Conservation (phyloP, 2,888 invertebrate species). For the Diloba caeruleocephala region DNA sequence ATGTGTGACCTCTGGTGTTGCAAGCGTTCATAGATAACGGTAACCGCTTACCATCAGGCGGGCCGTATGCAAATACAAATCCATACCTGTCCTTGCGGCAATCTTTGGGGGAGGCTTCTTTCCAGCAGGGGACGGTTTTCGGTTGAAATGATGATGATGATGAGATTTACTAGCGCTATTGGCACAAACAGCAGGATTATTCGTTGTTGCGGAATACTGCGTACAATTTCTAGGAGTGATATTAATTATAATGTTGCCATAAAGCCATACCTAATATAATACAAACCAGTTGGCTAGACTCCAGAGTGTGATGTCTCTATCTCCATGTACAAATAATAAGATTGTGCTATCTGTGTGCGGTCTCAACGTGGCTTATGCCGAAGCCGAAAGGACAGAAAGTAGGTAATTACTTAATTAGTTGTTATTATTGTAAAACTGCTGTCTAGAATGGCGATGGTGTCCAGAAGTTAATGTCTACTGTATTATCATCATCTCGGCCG, state of each 20-base stretch:
- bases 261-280: conserved; percentile 45
- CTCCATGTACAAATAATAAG: conserved; percentile 40
- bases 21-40: no score
- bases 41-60: no score
- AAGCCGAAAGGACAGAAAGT: conserved; percentile 23
- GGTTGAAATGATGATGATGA: no score
- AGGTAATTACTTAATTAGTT: conserved; percentile 25
- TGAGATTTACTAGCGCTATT: no score
- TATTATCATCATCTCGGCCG: no score
- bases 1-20: no score
- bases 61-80: no score
- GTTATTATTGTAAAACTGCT: no score
- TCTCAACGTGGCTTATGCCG: conserved; percentile 1
- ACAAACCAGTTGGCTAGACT: conserved; percentile 48
- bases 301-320: conserved; percentile 36
- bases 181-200: conserved; percentile 16
- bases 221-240: conserved; percentile 11
- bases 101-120: no score
- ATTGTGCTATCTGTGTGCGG: conserved; percentile 38
- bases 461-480: no score
- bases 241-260: conserved; percentile 50
- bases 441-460: not conserved
- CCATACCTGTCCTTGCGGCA: no score
- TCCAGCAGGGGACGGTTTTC: no score
- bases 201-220: conserved; percentile 21